Evolutionary conservation across 2,797 vertebrate species (phyloP).

Genomic region (Sciurus vulgaris): DNA sequence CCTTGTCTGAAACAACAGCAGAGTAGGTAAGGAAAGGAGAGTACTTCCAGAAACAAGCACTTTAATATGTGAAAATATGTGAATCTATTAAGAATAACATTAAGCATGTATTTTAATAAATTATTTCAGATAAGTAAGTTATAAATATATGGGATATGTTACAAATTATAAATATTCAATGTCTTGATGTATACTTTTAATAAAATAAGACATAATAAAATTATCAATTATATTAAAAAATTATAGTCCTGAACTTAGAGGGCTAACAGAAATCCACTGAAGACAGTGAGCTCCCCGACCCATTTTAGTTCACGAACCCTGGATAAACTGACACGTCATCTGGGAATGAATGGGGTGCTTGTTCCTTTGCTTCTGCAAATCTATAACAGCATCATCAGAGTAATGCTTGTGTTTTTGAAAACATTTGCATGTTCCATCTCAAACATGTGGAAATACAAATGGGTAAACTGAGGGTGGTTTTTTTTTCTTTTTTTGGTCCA

Average conservation of each 20-base stretch:
- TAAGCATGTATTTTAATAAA: not conserved
- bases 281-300: not conserved
- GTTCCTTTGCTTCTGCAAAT: conserved; percentile 43
- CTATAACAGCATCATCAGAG: not conserved
- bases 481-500: not conserved
- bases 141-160: not conserved
- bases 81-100: not conserved
- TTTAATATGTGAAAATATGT: not conserved
- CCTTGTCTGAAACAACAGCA: not conserved
- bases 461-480: not conserved
- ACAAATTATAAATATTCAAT: not conserved
- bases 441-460: conserved; percentile 17
- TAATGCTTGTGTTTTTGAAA: conserved; percentile 39
- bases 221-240: conserved; percentile 13
- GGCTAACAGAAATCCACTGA: conserved; percentile 30
- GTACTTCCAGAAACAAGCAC: conserved; percentile 31
- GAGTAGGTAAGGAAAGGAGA: not conserved
- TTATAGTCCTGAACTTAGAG: conserved; percentile 7
- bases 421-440: conserved; percentile 30
- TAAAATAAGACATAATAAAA: conserved; percentile 53
- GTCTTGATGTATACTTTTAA: not conserved
- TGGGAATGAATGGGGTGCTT: conserved; percentile 44
- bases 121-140: conserved; percentile 35
- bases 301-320: conserved; percentile 40
- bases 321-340: conserved; percentile 15